phyloP scores from a whole-genome alignment of 2,797 vertebrate species.

The Mormyrus hasselquistii region DNA sequence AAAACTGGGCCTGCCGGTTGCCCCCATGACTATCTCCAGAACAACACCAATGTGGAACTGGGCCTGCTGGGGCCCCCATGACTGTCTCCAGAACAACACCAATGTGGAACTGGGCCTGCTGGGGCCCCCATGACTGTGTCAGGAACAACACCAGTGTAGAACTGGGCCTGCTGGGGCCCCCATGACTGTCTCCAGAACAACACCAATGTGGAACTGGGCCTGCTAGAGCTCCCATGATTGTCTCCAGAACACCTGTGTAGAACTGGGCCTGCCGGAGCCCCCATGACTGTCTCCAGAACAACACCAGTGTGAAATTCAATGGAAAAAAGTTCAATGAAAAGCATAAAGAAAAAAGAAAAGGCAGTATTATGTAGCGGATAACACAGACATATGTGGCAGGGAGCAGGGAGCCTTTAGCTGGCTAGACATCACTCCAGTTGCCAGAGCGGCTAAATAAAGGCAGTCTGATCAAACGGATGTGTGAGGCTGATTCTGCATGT shows the following conservation, averaged over 20 bases:
- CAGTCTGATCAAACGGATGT: not conserved
- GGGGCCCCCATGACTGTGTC: no score
- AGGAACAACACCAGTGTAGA: no score
- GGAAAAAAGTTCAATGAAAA: not conserved
- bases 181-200: conserved; percentile 20
- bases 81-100: no score
- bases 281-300: conserved; percentile 28
- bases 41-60: no score
- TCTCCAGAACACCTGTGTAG: conserved; percentile 19
- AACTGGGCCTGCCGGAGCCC: no score
- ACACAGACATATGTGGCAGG: not conserved
- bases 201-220: no score
- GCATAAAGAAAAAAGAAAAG: not conserved
- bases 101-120: no score
- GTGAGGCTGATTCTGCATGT: not conserved
- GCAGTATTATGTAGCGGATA: not conserved
- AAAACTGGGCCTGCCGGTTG: not conserved
- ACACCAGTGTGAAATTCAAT: not conserved
- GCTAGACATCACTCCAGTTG: not conserved
- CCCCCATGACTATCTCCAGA: no score
- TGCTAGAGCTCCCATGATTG: not conserved
- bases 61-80: no score
- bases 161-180: not conserved
- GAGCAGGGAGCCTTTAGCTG: not conserved
- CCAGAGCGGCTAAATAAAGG: not conserved